These are phyloP conservation scores for Brachyptera risi DNA, from an alignment of 2,888 invertebrate genomes.

Conservation along the genomic window DNA sequence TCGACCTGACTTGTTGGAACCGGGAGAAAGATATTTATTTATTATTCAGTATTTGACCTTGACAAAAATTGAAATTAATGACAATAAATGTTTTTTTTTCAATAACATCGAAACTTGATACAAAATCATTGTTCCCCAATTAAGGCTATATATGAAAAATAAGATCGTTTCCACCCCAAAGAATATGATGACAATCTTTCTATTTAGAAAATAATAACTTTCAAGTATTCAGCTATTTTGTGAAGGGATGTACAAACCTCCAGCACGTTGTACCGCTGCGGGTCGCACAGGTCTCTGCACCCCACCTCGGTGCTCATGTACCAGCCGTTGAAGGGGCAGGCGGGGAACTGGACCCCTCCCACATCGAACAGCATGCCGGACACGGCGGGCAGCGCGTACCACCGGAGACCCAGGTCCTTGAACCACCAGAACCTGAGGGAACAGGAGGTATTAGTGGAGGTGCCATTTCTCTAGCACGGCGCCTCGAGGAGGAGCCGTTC, in stretches of 20 bases:
- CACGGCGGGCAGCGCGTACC: conserved; percentile 90
- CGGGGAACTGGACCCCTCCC: conserved; percentile 91
- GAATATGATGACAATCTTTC: background rate
- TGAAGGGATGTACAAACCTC: conserved; percentile 57
- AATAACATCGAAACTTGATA: too few relatives aligned
- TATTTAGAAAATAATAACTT: background rate
- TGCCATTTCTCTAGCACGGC: too few relatives aligned
- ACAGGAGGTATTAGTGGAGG: background rate
- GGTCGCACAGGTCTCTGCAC: conserved; percentile 85
- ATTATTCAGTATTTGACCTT: too few relatives aligned
- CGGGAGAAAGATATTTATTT: too few relatives aligned
- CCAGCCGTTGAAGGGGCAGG: conserved; percentile 94
- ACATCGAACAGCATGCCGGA: conserved; percentile 91
- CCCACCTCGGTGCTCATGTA: conserved; percentile 97
- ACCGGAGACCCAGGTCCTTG: conserved; percentile 75
- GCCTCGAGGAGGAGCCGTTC: too few relatives aligned
- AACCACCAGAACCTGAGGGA: conserved; percentile 81
- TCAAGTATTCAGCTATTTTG: background rate
- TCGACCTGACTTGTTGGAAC: too few relatives aligned
- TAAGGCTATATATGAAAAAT: too few relatives aligned
- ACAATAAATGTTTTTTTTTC: too few relatives aligned
- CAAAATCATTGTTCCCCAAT: too few relatives aligned
- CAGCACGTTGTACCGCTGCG: conserved; percentile 78
- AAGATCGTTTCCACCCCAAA: too few relatives aligned
- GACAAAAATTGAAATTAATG: too few relatives aligned